Percentiles rank a stretch among this genome's conserved stretches.
These are phyloP conservation scores for Lonchura striata DNA, from an alignment of 2,113 vertebrate genomes.

Conservation along the genomic window DNA sequence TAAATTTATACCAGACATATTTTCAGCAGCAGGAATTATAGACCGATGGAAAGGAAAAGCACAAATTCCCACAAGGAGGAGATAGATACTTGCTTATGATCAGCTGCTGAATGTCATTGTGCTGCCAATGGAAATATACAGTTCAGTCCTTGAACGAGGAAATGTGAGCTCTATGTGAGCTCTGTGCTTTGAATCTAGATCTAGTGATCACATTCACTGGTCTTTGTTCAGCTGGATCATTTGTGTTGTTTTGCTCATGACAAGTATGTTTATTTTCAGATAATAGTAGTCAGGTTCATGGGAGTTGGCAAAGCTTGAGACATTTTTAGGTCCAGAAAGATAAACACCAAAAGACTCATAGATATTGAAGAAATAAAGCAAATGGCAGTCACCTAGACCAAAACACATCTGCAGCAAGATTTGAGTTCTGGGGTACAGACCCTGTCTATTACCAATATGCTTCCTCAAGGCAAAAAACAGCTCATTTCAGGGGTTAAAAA, in stretches of 20 bases:
- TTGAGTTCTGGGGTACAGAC: neutral
- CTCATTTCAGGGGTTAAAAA: neutral
- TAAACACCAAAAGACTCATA: neutral
- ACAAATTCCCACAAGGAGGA: conserved; percentile 26
- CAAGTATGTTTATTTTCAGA: neutral
- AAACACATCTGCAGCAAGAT: neutral
- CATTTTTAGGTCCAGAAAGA: neutral
- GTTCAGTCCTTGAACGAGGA: neutral
- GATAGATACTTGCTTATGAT: conserved; percentile 11
- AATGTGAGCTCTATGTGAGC: neutral
- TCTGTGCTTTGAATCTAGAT: neutral
- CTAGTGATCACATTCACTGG: neutral
- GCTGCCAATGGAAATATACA: neutral
- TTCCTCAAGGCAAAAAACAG: neutral
- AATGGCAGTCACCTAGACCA: neutral
- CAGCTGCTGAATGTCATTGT: neutral
- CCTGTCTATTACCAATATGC: fast-evolving
- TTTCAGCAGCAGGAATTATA: neutral
- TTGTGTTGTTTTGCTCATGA: neutral
- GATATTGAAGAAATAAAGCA: neutral
- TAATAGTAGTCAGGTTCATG: neutral
- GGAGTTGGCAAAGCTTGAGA: neutral
- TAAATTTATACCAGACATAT: neutral
- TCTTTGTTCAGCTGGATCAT: neutral
- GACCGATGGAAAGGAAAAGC: neutral